Percentiles rank a stretch among this genome's conserved stretches.
Conservation (phyloP, 2,888 invertebrate genomes). For the Toxonevra muliebris region DNA sequence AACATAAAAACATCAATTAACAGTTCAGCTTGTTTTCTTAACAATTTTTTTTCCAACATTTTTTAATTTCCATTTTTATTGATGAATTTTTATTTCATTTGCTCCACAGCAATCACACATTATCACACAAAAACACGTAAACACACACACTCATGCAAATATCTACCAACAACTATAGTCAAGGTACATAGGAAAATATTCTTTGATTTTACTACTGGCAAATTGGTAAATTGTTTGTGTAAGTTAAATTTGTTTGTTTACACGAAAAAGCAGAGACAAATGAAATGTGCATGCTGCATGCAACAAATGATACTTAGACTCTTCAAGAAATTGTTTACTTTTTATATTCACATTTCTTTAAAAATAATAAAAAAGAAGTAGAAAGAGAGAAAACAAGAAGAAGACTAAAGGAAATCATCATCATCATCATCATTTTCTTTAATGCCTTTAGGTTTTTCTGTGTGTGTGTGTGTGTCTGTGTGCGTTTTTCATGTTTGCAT, state of each 20-base stretch:
- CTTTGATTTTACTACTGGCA: no score
- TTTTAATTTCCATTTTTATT: no score
- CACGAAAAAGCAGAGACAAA: not conserved
- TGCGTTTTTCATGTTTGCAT: no score
- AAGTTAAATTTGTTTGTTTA: slow-evolving; percentile 12
- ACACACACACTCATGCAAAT: not conserved
- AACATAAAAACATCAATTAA: not conserved
- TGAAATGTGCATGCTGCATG: no score
- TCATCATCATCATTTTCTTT: slow-evolving; percentile 4
- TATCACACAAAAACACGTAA: not conserved
- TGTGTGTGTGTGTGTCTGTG: no score
- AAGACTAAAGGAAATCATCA: not conserved
- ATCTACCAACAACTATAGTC: no score
- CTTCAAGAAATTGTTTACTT: slow-evolving; percentile 27
- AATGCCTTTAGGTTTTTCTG: slow-evolving; percentile 20
- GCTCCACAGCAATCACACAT: slow-evolving; percentile 18
- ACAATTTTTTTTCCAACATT: not conserved
- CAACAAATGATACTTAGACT: slow-evolving; percentile 13
- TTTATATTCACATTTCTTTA: slow-evolving; percentile 4
- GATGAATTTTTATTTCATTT: slow-evolving; percentile 6
- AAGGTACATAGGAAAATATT: no score
- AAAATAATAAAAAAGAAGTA: not conserved
- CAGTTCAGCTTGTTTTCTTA: not conserved
- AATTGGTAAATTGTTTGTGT: not conserved
- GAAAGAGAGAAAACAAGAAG: not conserved